Conservation (phyloP, 1,140 invertebrate species). For the Calliphora vicina region DNA sequence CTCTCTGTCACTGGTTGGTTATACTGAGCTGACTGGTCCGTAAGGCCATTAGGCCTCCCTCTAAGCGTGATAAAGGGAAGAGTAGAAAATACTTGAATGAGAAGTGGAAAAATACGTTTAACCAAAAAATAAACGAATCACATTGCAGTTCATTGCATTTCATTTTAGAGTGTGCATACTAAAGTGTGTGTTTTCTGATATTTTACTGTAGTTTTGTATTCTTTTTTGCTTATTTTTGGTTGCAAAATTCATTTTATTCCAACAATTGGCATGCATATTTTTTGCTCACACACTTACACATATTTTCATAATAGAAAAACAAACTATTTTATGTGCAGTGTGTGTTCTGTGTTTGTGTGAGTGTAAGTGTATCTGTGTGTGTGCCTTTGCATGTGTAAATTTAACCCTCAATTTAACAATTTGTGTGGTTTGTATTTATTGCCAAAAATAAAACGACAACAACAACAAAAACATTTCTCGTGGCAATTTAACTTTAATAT, state of each 20-base stretch:
- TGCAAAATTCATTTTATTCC: neutral
- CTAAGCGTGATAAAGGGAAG: neutral
- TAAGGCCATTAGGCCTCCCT: neutral
- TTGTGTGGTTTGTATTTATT: slow-evolving; percentile 32
- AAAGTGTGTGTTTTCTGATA: no score
- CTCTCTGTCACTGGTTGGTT: no score
- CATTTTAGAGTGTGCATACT: neutral
- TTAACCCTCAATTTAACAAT: slow-evolving; percentile 35
- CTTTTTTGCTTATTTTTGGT: neutral
- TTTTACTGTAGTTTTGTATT: neutral
- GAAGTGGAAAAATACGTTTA: neutral
- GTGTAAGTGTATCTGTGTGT: neutral
- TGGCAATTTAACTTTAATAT: slow-evolving; percentile 29
- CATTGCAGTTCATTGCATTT: slow-evolving; percentile 12
- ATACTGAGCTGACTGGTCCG: no score
- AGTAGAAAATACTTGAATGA: neutral
- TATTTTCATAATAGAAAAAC: neutral
- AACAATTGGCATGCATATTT: neutral
- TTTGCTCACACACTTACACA: neutral
- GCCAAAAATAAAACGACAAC: neutral
- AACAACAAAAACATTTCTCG: neutral
- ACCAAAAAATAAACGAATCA: slow-evolving; percentile 9
- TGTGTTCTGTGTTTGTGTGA: neutral
- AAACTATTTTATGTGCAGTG: neutral
- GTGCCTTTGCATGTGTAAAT: neutral